phyloP scores from a whole-genome alignment of 2,113 vertebrate genomes.

The Malurus melanocephalus region DNA sequence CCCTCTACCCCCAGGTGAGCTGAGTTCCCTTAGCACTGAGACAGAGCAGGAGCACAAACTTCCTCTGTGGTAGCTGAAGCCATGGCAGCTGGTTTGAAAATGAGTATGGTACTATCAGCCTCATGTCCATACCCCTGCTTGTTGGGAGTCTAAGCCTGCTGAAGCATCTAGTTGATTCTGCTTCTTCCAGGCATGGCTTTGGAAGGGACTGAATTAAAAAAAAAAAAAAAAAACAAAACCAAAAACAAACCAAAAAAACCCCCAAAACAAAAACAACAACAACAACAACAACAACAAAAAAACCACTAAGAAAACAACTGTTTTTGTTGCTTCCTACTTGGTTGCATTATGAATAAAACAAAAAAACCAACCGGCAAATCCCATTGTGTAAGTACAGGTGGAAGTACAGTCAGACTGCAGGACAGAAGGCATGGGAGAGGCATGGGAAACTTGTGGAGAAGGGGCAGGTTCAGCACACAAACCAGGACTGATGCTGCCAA shows the following conservation, averaged over 20 bases:
- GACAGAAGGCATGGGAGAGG: not conserved
- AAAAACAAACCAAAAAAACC: too few relatives aligned
- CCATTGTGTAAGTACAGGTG: not conserved
- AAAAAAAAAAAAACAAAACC: too few relatives aligned
- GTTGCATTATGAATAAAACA: too few relatives aligned
- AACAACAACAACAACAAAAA: too few relatives aligned
- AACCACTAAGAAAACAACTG: too few relatives aligned
- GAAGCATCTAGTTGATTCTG: not conserved
- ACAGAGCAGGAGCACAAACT: not conserved
- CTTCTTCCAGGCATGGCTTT: not conserved
- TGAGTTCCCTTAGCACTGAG: not conserved
- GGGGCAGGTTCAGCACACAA: not conserved
- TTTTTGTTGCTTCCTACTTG: too few relatives aligned
- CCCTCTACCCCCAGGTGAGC: accelerated
- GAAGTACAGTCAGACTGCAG: not conserved
- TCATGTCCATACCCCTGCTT: not conserved
- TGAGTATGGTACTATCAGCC: not conserved
- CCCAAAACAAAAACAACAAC: too few relatives aligned
- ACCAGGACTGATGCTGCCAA: not conserved
- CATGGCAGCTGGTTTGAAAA: not conserved
- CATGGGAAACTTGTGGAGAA: not conserved
- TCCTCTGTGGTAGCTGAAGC: not conserved
- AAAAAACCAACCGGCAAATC: not conserved
- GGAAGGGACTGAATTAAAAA: not conserved
- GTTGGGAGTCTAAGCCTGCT: not conserved